Evolutionary conservation across 2,888 invertebrate genomes (phyloP), one percentile per base, ranked within the genome.

Genomic region (Coecobrya sp.): DNA sequence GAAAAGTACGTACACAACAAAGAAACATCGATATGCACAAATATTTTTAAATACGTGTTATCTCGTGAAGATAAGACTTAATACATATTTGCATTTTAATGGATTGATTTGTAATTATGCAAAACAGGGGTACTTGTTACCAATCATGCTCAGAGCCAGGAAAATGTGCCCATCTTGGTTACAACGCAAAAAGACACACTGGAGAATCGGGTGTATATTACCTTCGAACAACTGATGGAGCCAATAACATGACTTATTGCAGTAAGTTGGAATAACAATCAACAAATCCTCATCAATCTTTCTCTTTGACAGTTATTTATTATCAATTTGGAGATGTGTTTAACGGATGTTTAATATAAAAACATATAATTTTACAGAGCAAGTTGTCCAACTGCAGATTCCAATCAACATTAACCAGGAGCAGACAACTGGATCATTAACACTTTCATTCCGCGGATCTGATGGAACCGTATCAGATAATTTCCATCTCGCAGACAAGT

Each of bases 1-100:
- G 55, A 94, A 70, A 93, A 93, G 95, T 95, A 94, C 84, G 93
- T 73, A 13, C 5, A 68, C n/a, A 7, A n/a, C n/a, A n/a, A 59
- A 16, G 52, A 16, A 3, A 52, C 52, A 52, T 7, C 5, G 16
- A 52, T 52, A 52, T 7, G 11, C 16, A 52, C 3, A 19, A 36
- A 36, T 36, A 30, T 52, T 65, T 65, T 62, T 70, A 10, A 7
- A 49, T 55, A 1, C 1, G 16, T 8, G 36, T 36, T 36, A n/a
- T n/a, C n/a, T n/a, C n/a, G n/a, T n/a, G n/a, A n/a, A n/a, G n/a
- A n/a, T n/a, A n/a, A 36, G 36, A 7, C 36, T 36, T 36, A 36
- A 36, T 2, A 36, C 3, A 36, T 36, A 36, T 4, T 2, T 36
- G n/a, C 36, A 36, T 7, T 36, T 7, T 4, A 36, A 36, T 36